These are phyloP conservation scores for Harlomillsia oculata DNA, from an alignment of 1,140 invertebrate genomes.

Conservation along the genomic window DNA sequence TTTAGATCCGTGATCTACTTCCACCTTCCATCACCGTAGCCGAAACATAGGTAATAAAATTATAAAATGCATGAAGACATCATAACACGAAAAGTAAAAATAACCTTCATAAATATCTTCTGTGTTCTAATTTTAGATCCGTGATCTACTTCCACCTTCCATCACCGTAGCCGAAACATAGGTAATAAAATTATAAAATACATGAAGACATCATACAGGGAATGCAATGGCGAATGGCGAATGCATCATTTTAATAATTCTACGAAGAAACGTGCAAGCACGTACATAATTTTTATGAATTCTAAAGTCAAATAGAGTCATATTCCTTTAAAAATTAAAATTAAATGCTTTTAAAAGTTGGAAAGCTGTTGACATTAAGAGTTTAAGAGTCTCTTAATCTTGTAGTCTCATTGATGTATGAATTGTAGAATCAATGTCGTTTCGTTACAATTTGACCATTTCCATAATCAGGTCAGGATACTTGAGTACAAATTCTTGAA, in stretches of 20 bases:
- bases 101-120: neutral
- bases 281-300: neutral
- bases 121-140: no score
- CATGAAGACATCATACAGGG: neutral
- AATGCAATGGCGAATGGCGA: neutral
- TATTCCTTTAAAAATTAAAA: neutral
- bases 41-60: neutral
- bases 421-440: neutral
- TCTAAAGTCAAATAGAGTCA: neutral
- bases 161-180: neutral
- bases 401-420: neutral
- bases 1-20: neutral
- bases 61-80: neutral
- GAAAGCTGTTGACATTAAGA: neutral
- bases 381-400: neutral
- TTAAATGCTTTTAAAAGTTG: neutral
- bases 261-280: neutral
- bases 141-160: neutral
- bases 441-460: constrained; percentile 6
- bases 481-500: constrained; percentile 7
- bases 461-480: constrained; percentile 20
- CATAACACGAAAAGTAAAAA: neutral
- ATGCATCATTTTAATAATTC: neutral
- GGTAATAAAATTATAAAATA: neutral
- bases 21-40: neutral